Percentiles rank a stretch among this genome's conserved stretches.
These are phyloP conservation scores for Drosophila anomelani DNA, from an alignment of 2,888 invertebrate genomes.

Conservation along the genomic window DNA sequence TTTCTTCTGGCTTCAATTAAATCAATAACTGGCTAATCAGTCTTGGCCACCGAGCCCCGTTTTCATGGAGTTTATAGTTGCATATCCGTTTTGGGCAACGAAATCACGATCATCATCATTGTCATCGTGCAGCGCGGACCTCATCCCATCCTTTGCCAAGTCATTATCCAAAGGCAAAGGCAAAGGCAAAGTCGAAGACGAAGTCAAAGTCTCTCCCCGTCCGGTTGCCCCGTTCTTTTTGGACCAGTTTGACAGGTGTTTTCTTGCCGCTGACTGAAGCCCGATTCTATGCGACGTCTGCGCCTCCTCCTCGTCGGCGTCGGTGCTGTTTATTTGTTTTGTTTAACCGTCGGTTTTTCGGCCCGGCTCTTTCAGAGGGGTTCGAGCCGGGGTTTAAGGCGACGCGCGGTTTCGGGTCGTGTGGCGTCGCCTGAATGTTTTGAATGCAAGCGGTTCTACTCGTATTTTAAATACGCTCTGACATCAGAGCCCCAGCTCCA, in stretches of 20 bases:
- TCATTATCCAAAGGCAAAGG: slow-evolving; percentile 64
- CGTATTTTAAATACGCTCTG: slow-evolving; percentile 82
- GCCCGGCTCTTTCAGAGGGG: slow-evolving; percentile 37
- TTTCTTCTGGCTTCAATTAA: slow-evolving; percentile 71
- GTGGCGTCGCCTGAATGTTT: slow-evolving; percentile 71
- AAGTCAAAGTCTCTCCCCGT: background rate
- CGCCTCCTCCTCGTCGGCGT: slow-evolving; percentile 13
- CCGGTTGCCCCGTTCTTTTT: slow-evolving; percentile 53
- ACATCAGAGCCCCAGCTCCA: slow-evolving; percentile 67
- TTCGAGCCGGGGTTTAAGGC: slow-evolving; percentile 21
- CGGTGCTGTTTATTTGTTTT: slow-evolving; percentile 74
- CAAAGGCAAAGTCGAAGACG: background rate
- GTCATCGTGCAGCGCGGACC: slow-evolving; percentile 17
- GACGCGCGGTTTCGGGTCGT: slow-evolving; percentile 57
- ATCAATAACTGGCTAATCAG: slow-evolving; percentile 74
- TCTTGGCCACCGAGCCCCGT: slow-evolving; percentile 8
- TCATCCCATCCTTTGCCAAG: slow-evolving; percentile 65
- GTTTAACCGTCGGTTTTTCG: slow-evolving; percentile 33
- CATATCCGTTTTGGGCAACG: slow-evolving; percentile 72
- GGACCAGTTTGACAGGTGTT: slow-evolving; percentile 84
- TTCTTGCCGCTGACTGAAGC: slow-evolving; percentile 79
- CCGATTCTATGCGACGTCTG: slow-evolving; percentile 76
- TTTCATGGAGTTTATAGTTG: slow-evolving; percentile 40
- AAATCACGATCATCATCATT: slow-evolving; percentile 65
- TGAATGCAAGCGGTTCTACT: slow-evolving; percentile 79